Percentiles rank a stretch among this genome's conserved stretches.
phyloP scores from a whole-genome alignment of 2,797 vertebrate genomes.

The Enteromius unitaeniatus region DNA sequence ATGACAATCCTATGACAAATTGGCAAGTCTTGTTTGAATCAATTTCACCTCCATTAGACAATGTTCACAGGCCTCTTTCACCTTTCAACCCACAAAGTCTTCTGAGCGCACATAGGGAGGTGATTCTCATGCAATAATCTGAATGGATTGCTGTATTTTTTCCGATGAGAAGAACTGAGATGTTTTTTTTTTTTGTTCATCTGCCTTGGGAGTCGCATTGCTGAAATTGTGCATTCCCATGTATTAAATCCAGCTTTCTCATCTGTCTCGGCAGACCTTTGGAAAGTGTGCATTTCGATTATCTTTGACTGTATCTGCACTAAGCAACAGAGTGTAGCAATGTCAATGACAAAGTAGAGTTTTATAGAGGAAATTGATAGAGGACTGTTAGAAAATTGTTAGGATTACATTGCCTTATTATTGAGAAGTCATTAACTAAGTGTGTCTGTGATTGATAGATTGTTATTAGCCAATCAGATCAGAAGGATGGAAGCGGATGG shows the following conservation, averaged over 20 bases:
- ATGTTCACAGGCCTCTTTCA: conserved; percentile 29
- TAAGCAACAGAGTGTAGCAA: conserved; percentile 52
- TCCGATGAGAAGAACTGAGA: conserved; percentile 25
- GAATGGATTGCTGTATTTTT: conserved; percentile 2
- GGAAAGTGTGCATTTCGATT: conserved; percentile 23
- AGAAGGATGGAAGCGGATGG: conserved; percentile 85
- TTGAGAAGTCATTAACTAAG: background rate
- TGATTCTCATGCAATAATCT: conserved; percentile 29
- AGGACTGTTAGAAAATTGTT: conserved; percentile 22
- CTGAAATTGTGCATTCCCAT: conserved; percentile 69
- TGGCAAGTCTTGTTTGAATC: background rate
- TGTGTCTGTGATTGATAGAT: conserved; percentile 78
- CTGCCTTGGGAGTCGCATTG: conserved; percentile 54
- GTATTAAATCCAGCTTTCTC: conserved; percentile 60
- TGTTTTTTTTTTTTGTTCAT: conserved; percentile 41
- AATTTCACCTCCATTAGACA: conserved; percentile 36
- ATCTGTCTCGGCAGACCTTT: conserved; percentile 61
- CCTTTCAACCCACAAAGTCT: conserved; percentile 25
- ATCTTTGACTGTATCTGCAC: conserved; percentile 16
- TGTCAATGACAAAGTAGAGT: conserved; percentile 9
- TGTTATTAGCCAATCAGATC: conserved; percentile 82
- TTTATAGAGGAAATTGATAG: conserved; percentile 17
- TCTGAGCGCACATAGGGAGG: background rate
- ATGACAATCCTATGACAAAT: conserved; percentile 6
- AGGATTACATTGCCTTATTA: conserved; percentile 1